phyloP scores from a whole-genome alignment of 2,888 invertebrate genomes.

The Sympetrum striolatum region DNA sequence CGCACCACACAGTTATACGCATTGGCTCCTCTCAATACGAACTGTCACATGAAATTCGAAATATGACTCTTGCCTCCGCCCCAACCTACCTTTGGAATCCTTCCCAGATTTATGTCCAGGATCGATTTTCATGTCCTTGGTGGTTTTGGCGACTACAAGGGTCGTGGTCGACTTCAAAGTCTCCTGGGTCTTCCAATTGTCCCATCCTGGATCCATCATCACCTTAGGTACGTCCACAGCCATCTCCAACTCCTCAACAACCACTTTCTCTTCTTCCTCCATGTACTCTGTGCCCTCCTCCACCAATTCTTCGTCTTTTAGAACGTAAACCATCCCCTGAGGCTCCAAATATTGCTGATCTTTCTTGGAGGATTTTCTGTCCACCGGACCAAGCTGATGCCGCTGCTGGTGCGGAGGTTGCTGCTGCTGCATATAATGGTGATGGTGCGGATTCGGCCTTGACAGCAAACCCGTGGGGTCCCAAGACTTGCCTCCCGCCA shows the following conservation, averaged over 20 bases:
- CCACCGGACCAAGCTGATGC: not conserved
- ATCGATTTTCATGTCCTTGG: not conserved
- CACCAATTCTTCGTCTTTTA: slow-evolving; percentile 23
- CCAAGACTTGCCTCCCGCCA: not conserved
- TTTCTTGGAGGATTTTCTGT: not conserved
- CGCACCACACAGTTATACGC: too few relatives aligned
- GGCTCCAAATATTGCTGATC: not conserved
- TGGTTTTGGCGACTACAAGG: not conserved
- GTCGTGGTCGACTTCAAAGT: not conserved
- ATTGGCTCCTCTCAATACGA: too few relatives aligned
- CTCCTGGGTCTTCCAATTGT: slow-evolving; percentile 40
- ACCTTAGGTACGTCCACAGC: not conserved
- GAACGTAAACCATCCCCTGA: not conserved
- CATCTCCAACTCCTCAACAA: slow-evolving; percentile 36
- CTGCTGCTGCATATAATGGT: slow-evolving; percentile 14
- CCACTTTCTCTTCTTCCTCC: not conserved
- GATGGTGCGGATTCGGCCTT: slow-evolving; percentile 32
- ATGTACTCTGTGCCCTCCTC: slow-evolving; percentile 26
- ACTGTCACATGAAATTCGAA: too few relatives aligned
- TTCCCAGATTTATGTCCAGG: not conserved
- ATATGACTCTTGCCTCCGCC: too few relatives aligned
- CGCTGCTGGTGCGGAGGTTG: not conserved
- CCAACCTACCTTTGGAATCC: not conserved
- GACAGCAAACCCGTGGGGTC: slow-evolving; percentile 36
- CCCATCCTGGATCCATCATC: not conserved